Evolutionary conservation across 2,797 vertebrate genomes (phyloP).

Genomic region (Oophaga sylvatica): DNA sequence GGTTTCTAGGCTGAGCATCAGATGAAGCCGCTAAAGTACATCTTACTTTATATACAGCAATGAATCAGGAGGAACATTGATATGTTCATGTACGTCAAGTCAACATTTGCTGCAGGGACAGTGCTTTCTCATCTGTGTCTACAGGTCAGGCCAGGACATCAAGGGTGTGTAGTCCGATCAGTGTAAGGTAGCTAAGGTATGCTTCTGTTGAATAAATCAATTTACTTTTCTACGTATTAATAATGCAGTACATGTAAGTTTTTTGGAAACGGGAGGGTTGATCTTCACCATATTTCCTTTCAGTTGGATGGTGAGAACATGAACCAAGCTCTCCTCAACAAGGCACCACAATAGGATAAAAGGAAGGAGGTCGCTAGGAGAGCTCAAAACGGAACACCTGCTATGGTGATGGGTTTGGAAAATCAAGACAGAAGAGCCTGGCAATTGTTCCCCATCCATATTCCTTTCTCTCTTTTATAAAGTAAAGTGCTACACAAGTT

Average conservation of each 20-base stretch:
- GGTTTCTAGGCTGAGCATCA: neutral
- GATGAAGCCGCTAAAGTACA: constrained; percentile 2
- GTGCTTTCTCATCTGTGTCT: neutral
- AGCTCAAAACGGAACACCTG: neutral
- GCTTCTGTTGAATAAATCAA: neutral
- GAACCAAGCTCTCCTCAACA: neutral
- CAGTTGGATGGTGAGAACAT: neutral
- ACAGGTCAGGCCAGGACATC: constrained; percentile 1
- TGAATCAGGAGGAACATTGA: constrained; percentile 2
- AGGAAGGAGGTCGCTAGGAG: neutral
- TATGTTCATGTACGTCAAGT: neutral
- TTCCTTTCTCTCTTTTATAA: neutral
- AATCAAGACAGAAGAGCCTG: neutral
- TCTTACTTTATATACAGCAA: constrained; percentile 32
- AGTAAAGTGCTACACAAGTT: no score
- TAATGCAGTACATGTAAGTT: neutral
- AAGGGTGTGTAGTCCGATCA: neutral
- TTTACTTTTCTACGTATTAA: neutral
- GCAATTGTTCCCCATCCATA: neutral
- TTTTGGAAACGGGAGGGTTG: neutral
- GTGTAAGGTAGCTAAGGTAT: neutral
- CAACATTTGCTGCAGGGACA: neutral
- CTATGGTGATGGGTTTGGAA: neutral
- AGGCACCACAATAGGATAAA: neutral
- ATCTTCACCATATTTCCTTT: neutral